A percentile compares a stretch with the other conserved stretches of the same genome.
Evolutionary conservation across 2,797 vertebrate genomes (phyloP).

Genomic region (Otolemur crassicaudatus): DNA sequence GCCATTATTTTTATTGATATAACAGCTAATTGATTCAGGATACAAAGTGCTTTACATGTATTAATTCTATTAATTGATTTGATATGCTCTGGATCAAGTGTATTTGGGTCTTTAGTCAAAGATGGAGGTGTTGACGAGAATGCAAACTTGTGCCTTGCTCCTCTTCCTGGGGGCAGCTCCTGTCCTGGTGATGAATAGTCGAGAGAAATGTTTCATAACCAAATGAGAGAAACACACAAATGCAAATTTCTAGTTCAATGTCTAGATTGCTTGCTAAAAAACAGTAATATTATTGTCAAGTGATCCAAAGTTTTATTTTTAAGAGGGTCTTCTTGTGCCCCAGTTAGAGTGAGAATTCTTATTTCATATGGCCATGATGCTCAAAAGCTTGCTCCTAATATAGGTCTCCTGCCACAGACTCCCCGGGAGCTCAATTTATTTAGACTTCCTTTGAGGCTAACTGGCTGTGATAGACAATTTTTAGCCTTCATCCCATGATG

Average conservation of each 20-base stretch:
- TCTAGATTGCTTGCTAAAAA: background rate
- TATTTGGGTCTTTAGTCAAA: conserved; percentile 23
- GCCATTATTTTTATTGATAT: conserved; percentile 65
- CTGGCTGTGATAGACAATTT: conserved; percentile 75
- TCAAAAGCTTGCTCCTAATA: conserved; percentile 61
- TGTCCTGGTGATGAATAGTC: background rate
- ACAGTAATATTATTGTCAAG: background rate
- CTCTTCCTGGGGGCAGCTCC: background rate
- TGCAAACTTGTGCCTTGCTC: background rate
- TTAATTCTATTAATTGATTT: conserved; percentile 62
- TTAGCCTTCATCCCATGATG: conserved; percentile 69
- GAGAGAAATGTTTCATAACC: background rate
- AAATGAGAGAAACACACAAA: background rate
- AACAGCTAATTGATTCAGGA: conserved; percentile 62
- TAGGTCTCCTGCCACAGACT: conserved; percentile 40
- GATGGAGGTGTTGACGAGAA: background rate
- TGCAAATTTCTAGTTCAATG: background rate
- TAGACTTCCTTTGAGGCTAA: conserved; percentile 78
- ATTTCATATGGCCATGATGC: conserved; percentile 54
- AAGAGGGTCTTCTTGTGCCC: background rate
- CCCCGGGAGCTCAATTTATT: conserved; percentile 61
- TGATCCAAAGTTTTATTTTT: conserved; percentile 45
- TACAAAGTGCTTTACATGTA: conserved; percentile 54
- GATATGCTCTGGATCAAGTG: background rate
- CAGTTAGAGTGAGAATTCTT: conserved; percentile 57